Evolutionary conservation across 2,113 vertebrate genomes (phyloP), one percentile per base, ranked within the genome.

Genomic region (Entomyzon cyanotis): DNA sequence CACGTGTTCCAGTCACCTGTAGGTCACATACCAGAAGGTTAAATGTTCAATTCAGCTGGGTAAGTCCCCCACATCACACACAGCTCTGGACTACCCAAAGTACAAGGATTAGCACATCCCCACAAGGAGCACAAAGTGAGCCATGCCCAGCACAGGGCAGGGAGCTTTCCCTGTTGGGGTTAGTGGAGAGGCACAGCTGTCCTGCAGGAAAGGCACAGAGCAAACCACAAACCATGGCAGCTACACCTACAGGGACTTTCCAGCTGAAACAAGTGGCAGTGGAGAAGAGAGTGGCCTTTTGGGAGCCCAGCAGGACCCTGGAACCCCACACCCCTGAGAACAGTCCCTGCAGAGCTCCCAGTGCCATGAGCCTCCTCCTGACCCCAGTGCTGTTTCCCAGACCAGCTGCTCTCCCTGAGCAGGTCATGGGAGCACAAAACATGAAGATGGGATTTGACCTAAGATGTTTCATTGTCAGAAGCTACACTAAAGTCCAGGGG

Each of bases 191-290:
- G 24, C 31, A 58, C 22, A 10, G 53, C 27, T 82, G 24, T 30
- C 53, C 41, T 58, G 13, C 37, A 46, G 39, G 7, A 65, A 64
- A 55, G 42, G 44, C 58, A 60, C 39, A 73, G 28, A 41, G 55
- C 58, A 75, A 60, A 16, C 14, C 46, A 7, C 39, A 83, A 41
- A 46, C 24, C 31, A 21, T 0, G 0, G 7, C 4, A 2, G 50
- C n/a, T 30, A 8, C 37, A 73, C 23, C 4, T 11, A 58, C 16
- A 56, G 58, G 59, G 46, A 31, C 50, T 9, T 65, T 23, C 12
- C 42, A 67, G 50, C 1, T 37, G 31, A 35, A 84, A 9, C 15
- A 65, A 50, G 46, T 0, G 12, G 37, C 30, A 15, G 17, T 8
- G 23, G 22, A 80, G 35, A 63, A 39, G 12, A 53, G 2, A 70